Evolutionary conservation across 2,888 invertebrate genomes (phyloP), one percentile per base, ranked within the genome.

Genomic region (Trisateles emortualis): DNA sequence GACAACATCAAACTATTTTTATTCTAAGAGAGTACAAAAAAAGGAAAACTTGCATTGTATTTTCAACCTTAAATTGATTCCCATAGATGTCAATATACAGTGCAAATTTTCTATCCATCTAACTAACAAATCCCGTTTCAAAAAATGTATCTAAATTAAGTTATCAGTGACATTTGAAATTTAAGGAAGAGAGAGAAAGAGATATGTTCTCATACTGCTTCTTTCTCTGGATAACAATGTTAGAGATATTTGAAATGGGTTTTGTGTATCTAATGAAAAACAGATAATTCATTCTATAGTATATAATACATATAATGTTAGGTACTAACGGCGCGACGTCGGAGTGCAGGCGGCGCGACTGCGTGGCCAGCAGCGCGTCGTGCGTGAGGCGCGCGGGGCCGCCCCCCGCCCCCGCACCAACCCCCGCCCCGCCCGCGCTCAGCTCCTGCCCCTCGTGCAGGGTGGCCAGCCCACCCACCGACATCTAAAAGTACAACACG

Each of bases 401-500:
- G 65, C 94, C 84, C 95, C 96, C 91, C 69, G 63, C 73, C 70
- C 63, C 73, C 62, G 44, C 79, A 71, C 94, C 84, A 95, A 96
- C 91, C 47, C 66, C 78, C 69, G 94, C 84, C 95, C 96, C 91
- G 46, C 67, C 78, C 68, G 63, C 73, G 64, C 45, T 78, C 71
- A 96, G 93, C 88, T 97, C 97, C 79, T 95, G 94, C 76, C 97
- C 98, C 90, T 98, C 98, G 87, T 97, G 97, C 39, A 98, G 93
- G 4, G 98, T 97, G 13, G 98, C 97, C 76, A 98, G 92, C 5
- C 94, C 86, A 63, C 93, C 94, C 59, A 91, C 93, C 59, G 93
- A 90, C 62, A 53, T 46, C 75, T 72, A 66, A 0, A 5, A 5
- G 5, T 22, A 3, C 11, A 39, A 17, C 4, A 22, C 22, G 14